Base-by-base conservation (phyloP, 2,113 vertebrate species). In the Piaya cayana region DNA sequence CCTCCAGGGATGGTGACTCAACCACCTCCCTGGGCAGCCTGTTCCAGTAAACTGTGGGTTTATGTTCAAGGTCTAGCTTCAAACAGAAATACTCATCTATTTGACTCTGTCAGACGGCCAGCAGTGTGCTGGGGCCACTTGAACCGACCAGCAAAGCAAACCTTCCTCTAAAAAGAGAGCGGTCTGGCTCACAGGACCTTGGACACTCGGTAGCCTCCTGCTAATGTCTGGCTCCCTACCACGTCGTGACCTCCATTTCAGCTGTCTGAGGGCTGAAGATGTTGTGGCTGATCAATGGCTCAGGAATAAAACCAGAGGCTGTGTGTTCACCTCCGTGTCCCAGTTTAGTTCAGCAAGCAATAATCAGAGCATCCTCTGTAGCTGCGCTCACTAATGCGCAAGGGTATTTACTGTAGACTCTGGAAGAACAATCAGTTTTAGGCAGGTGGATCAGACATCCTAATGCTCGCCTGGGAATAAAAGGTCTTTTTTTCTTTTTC, bases 401-500 rank as follows among this genome's bases (percentile, higher is more conserved):
- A 36, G 45, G 82, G 79, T 71, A 34, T 88, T 87, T 70, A 92
- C 60, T 89, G 52, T 23, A 77, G 78, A 8, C 45, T 86, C 52
- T 52, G 39, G 37, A 81, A 59, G 64, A 87, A 82, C 75, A 84
- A 60, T 69, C 63, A 21, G 50, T 75, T 91, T 92, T 79, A 82
- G 92, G 77, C 83, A 93, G 52, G 87, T 59, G 92, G 77, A 85
- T 96, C 79, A 94, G 87, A 62, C 58, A 62, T 72, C 69, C 76
- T 49, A n/a, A 49, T 15, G 59, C 75, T 90, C 68, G 39, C 16
- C 52, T 86, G 92, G 93, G 86, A 97, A 94, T 84, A 64, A 63
- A 21, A 86, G 39, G 22, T 53, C 82, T 87, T 91, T 95, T 95
- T 63, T 88, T 59, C 81, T 82, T 79, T 58, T 27, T 79, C 34